Percentiles rank a stretch among this genome's conserved stretches.
Evolutionary conservation across 2,797 vertebrate genomes (phyloP).

Genomic region (Loris lydekkerianus): DNA sequence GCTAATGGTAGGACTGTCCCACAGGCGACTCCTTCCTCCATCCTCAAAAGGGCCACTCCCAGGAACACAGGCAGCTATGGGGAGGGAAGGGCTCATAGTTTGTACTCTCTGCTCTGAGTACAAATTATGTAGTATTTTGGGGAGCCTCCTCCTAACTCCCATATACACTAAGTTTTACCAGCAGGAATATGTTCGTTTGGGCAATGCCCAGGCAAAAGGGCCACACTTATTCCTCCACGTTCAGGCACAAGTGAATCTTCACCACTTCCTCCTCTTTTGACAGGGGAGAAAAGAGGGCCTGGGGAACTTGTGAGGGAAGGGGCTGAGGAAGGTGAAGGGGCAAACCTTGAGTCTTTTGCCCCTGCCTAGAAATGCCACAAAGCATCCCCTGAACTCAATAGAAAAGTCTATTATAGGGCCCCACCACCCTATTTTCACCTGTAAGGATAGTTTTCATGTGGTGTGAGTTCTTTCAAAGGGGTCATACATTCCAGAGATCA

Average conservation of each 20-base stretch:
- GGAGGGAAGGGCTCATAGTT: not conserved
- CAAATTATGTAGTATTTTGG: not conserved
- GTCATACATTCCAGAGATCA: not conserved
- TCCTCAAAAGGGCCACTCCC: conserved; percentile 6
- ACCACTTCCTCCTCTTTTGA: not conserved
- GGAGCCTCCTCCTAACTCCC: not conserved
- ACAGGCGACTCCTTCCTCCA: not conserved
- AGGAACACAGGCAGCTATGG: not conserved
- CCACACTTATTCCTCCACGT: not conserved
- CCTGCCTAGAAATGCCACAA: not conserved
- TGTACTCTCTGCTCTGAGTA: not conserved
- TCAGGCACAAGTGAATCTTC: not conserved
- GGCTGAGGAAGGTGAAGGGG: not conserved
- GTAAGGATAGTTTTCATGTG: not conserved
- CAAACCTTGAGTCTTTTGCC: not conserved
- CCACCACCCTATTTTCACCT: not conserved
- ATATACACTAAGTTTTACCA: not conserved
- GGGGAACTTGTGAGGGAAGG: not conserved
- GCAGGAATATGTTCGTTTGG: not conserved
- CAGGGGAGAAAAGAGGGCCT: not conserved
- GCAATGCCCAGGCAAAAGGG: not conserved
- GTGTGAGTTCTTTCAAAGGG: not conserved
- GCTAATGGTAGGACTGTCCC: not conserved
- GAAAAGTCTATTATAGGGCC: not conserved
- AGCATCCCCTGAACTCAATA: not conserved